Base-by-base conservation (phyloP, 1,140 invertebrate species). In the Vollenhovia emeryi region DNA sequence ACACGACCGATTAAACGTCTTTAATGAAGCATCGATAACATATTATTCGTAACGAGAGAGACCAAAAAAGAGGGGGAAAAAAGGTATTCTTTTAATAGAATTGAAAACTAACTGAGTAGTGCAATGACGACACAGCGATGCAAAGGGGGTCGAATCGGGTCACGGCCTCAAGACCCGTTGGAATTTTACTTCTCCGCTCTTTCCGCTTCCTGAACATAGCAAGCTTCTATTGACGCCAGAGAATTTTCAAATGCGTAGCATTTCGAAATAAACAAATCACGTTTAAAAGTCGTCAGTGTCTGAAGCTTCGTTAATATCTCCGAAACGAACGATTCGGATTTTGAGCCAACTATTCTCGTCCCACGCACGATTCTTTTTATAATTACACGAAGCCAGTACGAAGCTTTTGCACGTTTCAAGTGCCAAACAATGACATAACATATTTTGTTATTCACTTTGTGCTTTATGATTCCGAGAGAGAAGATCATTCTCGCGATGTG, bases 11-110 rank as follows among this genome's bases (percentile, higher is more conserved):
- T 73, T 82, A 82, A 71, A 59, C 15, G 24, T 36, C 24, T 52
- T 80, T 80, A 82, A 82, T n/a, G 66, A 82, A 57, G 50, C 50
- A 27, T 71, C 78, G 36, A 45, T 82, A 82, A 73, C 50, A 36
- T 57, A 27, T 50, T 73, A 52, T 50, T 57, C 27, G 40, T 43
- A 71, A 71, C 13, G 59, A 73, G 52, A 5, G 2, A 59, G 40
- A 36, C n/a, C 21, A 24, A 21, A 36, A 57, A n/a, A 73, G 27
- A 57, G n/a, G 7, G n/a, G 18, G 6, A 50, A 57, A 40, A 52
- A 52, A 45, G 57, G 57, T 36, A 36, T 15, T 24, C n/a, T 59
- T 73, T 55, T 55, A 82, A 82, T 69, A 71, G 36, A 82, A 59
- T 82, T 24, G 50, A 82, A 45, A 59, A 82, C 36, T 40, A 59